Evolutionary conservation across 2,888 invertebrate genomes (phyloP), one percentile per base, ranked within the genome.

Genomic region (Brenthis hecate): DNA sequence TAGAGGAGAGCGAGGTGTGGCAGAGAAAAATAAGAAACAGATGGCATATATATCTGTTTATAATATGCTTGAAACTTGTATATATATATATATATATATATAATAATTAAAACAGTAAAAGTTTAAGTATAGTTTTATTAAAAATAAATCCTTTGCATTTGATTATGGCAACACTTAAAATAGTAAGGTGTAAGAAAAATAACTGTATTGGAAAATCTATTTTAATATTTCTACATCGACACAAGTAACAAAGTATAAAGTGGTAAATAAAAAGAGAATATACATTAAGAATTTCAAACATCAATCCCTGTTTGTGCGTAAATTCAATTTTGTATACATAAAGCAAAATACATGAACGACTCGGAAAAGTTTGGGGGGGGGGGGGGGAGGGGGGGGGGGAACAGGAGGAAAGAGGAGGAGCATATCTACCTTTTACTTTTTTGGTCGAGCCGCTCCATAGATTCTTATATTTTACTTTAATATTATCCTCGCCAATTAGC

Each of bases 241-340:
- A 48, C 28, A 56, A 50, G 47, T 58, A 63, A 56, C 54, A 58
- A 69, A 36, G 14, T 50, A 55, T 50, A 56, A 55, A 48, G 55
- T 36, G 54, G 69, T 68, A 74, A 75, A 78, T 80, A 76, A 78
- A 80, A 78, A 70, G 72, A 78, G 62, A 74, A 72, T 66, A 78
- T 78, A 79, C 80, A 79, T 83, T 81, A 80, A 84, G 81, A 83
- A 81, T 71, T 83, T 82, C 80, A 82, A 83, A 80, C 76, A 81
- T 85, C 83, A 85, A 87, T 88, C 87, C 88, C 88, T 88, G 88
- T 87, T 86, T 85, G 81, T 85, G 82, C 80, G 75, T 85, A 80
- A 85, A 84, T 82, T 83, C 78, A 80, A 79, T 77, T 70, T 58
- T 48, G 28, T 58, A 14, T 57, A 43, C 19, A 48, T 19, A 19